Conservation (phyloP, 2,113 vertebrate species). For the Eonycteris spelaea region DNA sequence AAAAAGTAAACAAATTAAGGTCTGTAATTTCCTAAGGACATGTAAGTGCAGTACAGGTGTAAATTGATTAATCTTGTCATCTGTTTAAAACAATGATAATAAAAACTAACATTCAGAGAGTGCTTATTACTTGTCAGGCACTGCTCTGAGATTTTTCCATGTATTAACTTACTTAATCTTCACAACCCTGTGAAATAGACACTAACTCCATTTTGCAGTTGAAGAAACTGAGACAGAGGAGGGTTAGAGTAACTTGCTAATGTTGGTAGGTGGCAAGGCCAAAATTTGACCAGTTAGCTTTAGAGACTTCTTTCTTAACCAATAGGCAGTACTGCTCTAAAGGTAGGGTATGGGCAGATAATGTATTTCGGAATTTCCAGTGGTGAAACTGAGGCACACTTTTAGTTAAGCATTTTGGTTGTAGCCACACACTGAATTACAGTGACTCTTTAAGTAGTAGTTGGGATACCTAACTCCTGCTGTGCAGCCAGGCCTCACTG, state of each 20-base stretch:
- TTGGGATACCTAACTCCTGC: neutral
- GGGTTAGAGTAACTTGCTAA: neutral
- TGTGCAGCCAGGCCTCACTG: neutral
- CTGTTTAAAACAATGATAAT: slow-evolving; percentile 28
- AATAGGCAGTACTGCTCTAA: neutral
- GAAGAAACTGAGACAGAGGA: neutral
- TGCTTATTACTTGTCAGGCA: neutral
- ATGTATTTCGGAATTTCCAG: neutral
- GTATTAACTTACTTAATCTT: neutral
- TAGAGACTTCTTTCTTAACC: neutral
- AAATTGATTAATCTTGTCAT: slow-evolving; percentile 49
- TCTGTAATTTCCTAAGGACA: neutral
- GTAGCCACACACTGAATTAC: neutral
- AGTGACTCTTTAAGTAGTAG: neutral
- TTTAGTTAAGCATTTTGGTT: neutral
- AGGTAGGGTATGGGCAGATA: neutral
- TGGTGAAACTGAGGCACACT: neutral
- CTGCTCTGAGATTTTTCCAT: neutral
- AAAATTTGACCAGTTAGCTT: neutral
- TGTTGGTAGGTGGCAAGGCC: neutral
- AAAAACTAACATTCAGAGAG: slow-evolving; percentile 15
- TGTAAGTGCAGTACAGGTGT: slow-evolving; percentile 6
- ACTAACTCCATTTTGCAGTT: slow-evolving; percentile 2
- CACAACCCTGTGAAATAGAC: neutral
- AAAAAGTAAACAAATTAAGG: slow-evolving; percentile 1